Evolutionary conservation across 2,888 invertebrate species (phyloP), one percentile per base, ranked within the genome.

Genomic region (Ariolimax columbianus): DNA sequence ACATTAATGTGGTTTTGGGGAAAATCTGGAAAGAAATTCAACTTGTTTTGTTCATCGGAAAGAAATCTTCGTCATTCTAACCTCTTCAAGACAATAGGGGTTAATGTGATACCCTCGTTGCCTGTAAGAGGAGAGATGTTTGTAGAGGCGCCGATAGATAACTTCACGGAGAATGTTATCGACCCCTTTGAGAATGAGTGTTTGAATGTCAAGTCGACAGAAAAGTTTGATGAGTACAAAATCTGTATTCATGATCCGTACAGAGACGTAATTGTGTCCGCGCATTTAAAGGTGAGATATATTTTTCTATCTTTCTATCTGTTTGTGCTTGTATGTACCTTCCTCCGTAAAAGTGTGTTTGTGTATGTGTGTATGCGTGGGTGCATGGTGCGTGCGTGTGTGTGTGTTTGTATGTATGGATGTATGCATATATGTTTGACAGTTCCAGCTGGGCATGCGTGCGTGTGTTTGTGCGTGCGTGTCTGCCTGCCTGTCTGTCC

Each of bases 231-330:
- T 19, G 2, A n/a, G 1, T 75, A 70, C 9, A 36, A 63, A 30
- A 75, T 75, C 17, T 82, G 82, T 75, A 82, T 82, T 63, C 75
- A 75, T 66, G 82, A 82, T 51, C 82, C 82, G 6, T 59, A 33
- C 14, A 82, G 33, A 59, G 82, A 82, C 43, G 2, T 75, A 19
- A 75, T 82, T 17, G 59, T 82, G 40, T 82, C 82, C 30, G 75
- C 40, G 17, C 75, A 82, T 82, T 30, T 82, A n/a, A 82, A 82
- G 75, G 82, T 82, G 33, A 40, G 55, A 59, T 51, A 11, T 55
- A 4, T 17, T 47, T 47, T 7, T 55, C 30, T 30, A n/a, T 77
- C 55, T n/a, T 11, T 77, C 33, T 55, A 26, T 55, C 55, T 17
- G 17, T 30, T 19, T n/a, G 17, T 72, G 4, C 6, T 40, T 72